Evolutionary conservation across 2,797 vertebrate genomes (phyloP).

Genomic region (Mormyrus hasselquistii): DNA sequence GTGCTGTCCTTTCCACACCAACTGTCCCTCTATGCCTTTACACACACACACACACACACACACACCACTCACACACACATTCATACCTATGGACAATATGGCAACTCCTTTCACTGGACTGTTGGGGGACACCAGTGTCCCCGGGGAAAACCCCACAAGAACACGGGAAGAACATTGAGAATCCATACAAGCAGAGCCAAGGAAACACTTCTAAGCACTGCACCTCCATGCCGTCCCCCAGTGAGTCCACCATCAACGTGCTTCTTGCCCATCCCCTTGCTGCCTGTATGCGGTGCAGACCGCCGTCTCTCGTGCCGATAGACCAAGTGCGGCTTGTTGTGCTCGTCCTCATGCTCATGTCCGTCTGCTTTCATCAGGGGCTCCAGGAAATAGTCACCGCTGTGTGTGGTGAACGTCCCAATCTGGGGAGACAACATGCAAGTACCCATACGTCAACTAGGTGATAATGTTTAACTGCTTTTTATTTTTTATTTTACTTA

Average conservation of each 20-base stretch:
- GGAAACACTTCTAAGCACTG: neutral
- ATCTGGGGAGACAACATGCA: slow-evolving; percentile 57
- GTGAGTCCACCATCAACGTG: neutral
- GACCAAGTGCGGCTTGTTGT: slow-evolving; percentile 91
- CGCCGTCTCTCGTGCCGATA: slow-evolving; percentile 72
- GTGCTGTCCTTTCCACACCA: neutral
- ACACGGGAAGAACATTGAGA: neutral
- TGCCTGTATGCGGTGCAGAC: slow-evolving; percentile 80
- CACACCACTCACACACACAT: neutral
- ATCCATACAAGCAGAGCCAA: neutral
- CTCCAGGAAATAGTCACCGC: slow-evolving; percentile 90
- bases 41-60: neutral
- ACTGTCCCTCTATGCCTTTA: neutral
- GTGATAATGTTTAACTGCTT: neutral
- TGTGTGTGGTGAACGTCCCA: slow-evolving; percentile 83
- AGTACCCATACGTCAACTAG: neutral
- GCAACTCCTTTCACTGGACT: neutral
- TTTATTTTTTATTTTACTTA: neutral
- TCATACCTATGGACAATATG: neutral
- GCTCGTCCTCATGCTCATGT: slow-evolving; percentile 74
- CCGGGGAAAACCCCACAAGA: neutral
- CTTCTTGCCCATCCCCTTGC: neutral
- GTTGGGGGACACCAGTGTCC: neutral
- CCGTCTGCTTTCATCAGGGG: slow-evolving; percentile 74
- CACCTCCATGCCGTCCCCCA: neutral